Percentiles rank a stretch among this genome's conserved stretches.
Evolutionary conservation across 2,797 vertebrate species (phyloP).

Genomic region (Bufotes viridis): DNA sequence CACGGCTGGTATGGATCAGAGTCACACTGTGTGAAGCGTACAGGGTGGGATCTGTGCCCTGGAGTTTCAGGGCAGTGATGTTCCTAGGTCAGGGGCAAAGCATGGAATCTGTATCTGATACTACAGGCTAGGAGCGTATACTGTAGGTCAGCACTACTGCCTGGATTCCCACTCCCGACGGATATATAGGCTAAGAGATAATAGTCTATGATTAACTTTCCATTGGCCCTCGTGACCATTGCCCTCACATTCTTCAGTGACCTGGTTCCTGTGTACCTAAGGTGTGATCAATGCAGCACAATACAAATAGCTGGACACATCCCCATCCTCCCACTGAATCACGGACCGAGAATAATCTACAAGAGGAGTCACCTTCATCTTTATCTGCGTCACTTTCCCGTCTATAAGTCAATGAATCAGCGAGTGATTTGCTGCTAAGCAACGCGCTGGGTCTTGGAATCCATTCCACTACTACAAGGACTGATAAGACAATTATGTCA

Average conservation of each 20-base stretch:
- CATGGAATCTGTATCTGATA: too few species aligned
- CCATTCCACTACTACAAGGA: not conserved
- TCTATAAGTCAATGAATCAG: conserved; percentile 38
- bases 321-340: conserved; percentile 51
- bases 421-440: conserved; percentile 15
- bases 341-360: conserved; percentile 35
- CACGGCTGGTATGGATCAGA: too few species aligned
- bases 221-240: conserved; percentile 24
- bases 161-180: too few species aligned
- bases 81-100: too few species aligned
- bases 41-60: too few species aligned
- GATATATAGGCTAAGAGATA: too few species aligned
- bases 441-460: conserved; percentile 14
- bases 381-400: conserved; percentile 27
- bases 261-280: conserved; percentile 42
- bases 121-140: too few species aligned
- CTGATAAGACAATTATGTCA: conserved; percentile 36
- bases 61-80: too few species aligned
- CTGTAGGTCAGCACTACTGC: too few species aligned
- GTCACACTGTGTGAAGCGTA: too few species aligned
- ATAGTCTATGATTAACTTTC: conserved; percentile 5
- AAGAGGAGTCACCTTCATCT: conserved; percentile 27
- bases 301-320: conserved; percentile 32
- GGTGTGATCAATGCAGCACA: conserved; percentile 47
- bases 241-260: conserved; percentile 29